Base-by-base conservation (phyloP, 64 coral and sea anemone species). In the Montipora sp. region DNA sequence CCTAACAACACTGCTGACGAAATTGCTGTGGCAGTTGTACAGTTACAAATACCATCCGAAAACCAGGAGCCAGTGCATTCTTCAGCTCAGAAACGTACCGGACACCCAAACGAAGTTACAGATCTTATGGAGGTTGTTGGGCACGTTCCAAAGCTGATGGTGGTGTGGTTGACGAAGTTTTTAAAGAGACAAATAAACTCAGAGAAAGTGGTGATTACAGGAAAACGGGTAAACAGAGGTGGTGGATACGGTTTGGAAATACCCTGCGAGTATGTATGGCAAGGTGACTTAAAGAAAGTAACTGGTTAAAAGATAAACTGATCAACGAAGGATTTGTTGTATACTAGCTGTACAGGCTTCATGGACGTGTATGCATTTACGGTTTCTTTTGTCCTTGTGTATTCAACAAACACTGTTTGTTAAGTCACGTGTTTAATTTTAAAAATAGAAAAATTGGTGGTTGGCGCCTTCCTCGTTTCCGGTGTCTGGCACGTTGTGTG, bases 181-280 rank as follows among this genome's bases (percentile, higher is more conserved):
- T 43, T 87, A 73, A 87, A 87, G 59, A 61, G 66, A 61, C 68
- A 7, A 61, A 87, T 61, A 47, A 87, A 87, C 84, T 71, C 84
- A 45, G 60, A 5, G 23, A 87, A 73, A 87, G 84, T 87, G 45
- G 65, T 71, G 36, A 87, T 87, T 21, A 87, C 23, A 71, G 84
- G 84, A 67, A 87, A 87, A 63, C 65, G 84, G 58, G 61, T 75
- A 48, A 87, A 87, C 59, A 83, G 80, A 83, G 80, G 80, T 24
- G 83, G 59, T 71, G 59, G 83, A 61, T 87, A 87, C 55, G 83
- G 57, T 58, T 48, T 87, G 57, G 51, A 87, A 87, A 73, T 87
- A 20, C 83, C 83, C 21, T 61, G 22, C 83, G 11, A 50, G 80
- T 82, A 50, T 82, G n/a, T 50, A 20, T 82, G 60, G 9, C 44